Percentiles rank a stretch among this genome's conserved stretches.
Conservation (phyloP, 2,888 invertebrate genomes). For the Tachystola acroxantha region DNA sequence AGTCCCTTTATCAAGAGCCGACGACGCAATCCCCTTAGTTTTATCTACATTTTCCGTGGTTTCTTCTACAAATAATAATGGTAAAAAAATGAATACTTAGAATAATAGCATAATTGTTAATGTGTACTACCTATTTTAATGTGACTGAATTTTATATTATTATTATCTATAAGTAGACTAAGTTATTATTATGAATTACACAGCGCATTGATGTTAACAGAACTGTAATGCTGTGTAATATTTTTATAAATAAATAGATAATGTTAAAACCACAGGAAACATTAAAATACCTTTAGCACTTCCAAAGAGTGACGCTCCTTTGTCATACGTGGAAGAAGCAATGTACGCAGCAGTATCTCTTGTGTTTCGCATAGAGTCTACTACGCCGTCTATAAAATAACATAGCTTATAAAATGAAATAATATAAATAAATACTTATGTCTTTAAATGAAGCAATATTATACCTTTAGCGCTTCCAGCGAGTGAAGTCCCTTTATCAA, state of each 20-base stretch:
- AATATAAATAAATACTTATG: background rate
- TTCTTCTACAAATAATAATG: no score
- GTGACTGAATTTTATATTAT: no score
- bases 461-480: conserved; percentile 32
- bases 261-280: background rate
- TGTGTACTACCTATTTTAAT: no score
- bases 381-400: background rate
- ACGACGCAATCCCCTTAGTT: conserved; percentile 24
- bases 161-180: no score
- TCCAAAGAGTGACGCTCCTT: conserved; percentile 22
- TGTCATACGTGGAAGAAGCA: conserved; percentile 33
- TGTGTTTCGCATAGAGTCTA: conserved; percentile 16
- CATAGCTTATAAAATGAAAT: conserved; percentile 15
- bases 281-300: conserved; percentile 14
- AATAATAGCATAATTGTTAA: no score
- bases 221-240: no score
- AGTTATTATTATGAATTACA: no score
- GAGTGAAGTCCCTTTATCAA: conserved; percentile 18
- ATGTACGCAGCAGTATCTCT: conserved; percentile 33
- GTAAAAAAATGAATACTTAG: no score
- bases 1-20: conserved; percentile 17
- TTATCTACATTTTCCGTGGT: conserved; percentile 61
- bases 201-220: no score
- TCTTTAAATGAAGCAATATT: no score
- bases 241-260: no score